Evolutionary conservation across 2,113 vertebrate genomes (phyloP).

Genomic region (Zosterops hypoxanthus): DNA sequence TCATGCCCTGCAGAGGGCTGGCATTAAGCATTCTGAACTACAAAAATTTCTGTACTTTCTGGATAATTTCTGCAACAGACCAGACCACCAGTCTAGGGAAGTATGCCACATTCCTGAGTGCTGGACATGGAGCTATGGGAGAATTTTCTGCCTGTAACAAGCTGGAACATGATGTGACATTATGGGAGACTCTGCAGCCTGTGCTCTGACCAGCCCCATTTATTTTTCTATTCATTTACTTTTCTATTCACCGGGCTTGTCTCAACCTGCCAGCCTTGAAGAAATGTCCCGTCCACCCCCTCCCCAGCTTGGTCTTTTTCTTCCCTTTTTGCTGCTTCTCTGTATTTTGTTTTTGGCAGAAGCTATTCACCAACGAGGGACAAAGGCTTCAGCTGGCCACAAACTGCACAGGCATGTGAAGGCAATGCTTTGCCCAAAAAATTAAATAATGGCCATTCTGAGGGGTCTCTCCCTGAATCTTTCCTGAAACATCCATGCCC

Average conservation of each 20-base stretch:
- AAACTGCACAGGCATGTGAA: background rate
- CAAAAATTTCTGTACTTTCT: background rate
- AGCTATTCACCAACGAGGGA: background rate
- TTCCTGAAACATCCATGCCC: background rate
- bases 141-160: background rate
- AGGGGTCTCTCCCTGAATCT: background rate
- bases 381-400: constrained; percentile 1
- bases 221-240: background rate
- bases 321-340: background rate
- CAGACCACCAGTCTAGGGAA: background rate
- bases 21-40: background rate
- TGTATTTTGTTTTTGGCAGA: background rate
- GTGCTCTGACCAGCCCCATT: background rate
- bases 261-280: background rate
- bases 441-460: background rate
- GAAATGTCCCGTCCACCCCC: background rate
- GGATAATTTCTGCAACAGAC: background rate
- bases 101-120: background rate
- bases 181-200: background rate
- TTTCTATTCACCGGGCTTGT: constrained; percentile 1
- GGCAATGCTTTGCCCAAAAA: background rate
- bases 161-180: background rate
- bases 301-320: background rate
- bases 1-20: accelerated
- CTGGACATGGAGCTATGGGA: accelerated